A percentile compares a stretch with the other conserved stretches of the same genome.
These are phyloP conservation scores for Drosophila saltans DNA, from an alignment of 1,140 invertebrate species.

Conservation along the genomic window DNA sequence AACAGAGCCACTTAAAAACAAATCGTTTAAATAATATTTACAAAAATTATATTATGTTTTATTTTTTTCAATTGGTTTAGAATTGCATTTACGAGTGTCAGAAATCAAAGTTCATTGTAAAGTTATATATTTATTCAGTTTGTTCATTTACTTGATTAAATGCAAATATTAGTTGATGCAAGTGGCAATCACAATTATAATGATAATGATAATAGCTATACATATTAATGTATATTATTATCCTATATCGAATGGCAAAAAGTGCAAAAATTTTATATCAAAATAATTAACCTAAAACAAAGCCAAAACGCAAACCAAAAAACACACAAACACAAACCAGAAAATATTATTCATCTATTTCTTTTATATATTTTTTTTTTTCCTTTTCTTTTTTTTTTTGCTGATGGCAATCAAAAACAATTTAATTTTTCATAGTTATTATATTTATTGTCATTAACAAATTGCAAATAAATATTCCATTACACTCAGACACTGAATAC, in stretches of 20 bases:
- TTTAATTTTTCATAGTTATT: slow-evolving; percentile 55
- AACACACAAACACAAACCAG: background rate
- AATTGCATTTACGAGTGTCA: background rate
- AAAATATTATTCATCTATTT: background rate
- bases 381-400: background rate
- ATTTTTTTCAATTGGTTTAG: background rate
- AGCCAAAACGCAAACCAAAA: slow-evolving; percentile 5
- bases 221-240: background rate
- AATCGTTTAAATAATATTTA: slow-evolving; percentile 3
- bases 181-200: slow-evolving; percentile 12
- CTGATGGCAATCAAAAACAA: slow-evolving; percentile 35
- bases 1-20: background rate
- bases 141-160: slow-evolving; percentile 13
- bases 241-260: background rate
- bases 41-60: background rate
- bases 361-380: background rate
- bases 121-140: background rate
- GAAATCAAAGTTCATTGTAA: background rate
- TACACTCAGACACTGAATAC: slow-evolving; percentile 11
- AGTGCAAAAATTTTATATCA: background rate
- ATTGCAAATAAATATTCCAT: slow-evolving; percentile 49
- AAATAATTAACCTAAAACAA: slow-evolving; percentile 14
- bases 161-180: slow-evolving; percentile 10
- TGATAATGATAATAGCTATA: background rate
- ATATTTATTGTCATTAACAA: slow-evolving; percentile 58